Conservation (phyloP, 2,797 vertebrate species). For the Sebastes wilsoni region DNA sequence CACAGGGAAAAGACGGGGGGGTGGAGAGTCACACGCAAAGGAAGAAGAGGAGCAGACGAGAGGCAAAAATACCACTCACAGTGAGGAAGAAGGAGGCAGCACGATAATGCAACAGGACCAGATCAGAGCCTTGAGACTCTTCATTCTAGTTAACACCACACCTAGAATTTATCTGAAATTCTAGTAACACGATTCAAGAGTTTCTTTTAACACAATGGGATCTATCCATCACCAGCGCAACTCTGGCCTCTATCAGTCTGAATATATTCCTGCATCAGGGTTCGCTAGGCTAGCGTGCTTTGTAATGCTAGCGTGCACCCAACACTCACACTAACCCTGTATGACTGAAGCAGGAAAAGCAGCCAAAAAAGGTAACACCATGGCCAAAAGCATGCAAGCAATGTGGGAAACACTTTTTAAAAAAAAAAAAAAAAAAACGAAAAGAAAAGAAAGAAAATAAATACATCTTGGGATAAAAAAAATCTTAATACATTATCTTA, state of each 20-base stretch:
- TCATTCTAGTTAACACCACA: constrained; percentile 80
- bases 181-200: constrained; percentile 62
- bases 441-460: constrained; percentile 93
- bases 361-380: constrained; percentile 71
- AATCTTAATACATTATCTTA: constrained; percentile 85
- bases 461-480: constrained; percentile 91
- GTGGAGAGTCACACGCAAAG: constrained; percentile 44
- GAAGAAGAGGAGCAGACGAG: constrained; percentile 39
- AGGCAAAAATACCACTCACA: constrained; percentile 19
- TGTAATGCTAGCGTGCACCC: constrained; percentile 53
- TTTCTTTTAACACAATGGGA: constrained; percentile 62
- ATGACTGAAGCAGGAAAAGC: constrained; percentile 66
- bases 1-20: constrained; percentile 41
- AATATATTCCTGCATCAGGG: constrained; percentile 64
- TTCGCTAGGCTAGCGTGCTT: constrained; percentile 48
- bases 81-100: constrained; percentile 38
- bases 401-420: constrained; percentile 66
- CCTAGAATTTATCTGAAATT: constrained; percentile 66
- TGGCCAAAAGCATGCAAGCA: constrained; percentile 78
- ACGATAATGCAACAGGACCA: constrained; percentile 76
- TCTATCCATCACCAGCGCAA: constrained; percentile 67
- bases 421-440: constrained; percentile 63
- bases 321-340: constrained; percentile 63
- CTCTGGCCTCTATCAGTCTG: constrained; percentile 72
- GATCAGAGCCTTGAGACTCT: constrained; percentile 79